Conservation (phyloP, 2,113 vertebrate genomes). For the Macroglossus sobrinus region DNA sequence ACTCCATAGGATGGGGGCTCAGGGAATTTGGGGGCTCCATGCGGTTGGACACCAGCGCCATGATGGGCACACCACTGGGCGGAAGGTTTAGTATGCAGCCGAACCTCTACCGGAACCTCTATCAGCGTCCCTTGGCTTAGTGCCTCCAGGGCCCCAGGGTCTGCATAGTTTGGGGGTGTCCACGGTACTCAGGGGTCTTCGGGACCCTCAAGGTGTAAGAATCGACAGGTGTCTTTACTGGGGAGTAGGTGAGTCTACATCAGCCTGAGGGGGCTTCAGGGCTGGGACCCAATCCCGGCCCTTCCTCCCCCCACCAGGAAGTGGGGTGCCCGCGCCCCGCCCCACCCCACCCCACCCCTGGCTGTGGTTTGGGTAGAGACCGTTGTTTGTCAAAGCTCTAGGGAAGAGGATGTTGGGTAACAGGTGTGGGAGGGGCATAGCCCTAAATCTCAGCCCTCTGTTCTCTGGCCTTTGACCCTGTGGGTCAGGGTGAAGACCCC, state of each 20-base stretch:
- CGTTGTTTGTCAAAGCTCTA: slow-evolving; percentile 70
- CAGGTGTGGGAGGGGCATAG: slow-evolving; percentile 43
- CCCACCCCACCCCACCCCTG: slow-evolving; percentile 30
- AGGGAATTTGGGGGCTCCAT: background rate
- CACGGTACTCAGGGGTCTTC: background rate
- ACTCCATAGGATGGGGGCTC: background rate
- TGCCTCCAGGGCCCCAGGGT: background rate
- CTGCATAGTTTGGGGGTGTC: background rate
- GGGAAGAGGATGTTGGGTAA: slow-evolving; percentile 73
- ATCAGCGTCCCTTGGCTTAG: rapidly evolving
- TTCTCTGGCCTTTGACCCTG: slow-evolving; percentile 28
- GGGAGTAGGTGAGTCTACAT: background rate
- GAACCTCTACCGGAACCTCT: background rate
- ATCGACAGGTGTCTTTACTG: background rate
- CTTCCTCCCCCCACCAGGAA: slow-evolving; percentile 49
- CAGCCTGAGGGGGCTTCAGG: too few relatives aligned
- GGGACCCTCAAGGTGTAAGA: background rate
- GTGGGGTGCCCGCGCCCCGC: slow-evolving; percentile 33
- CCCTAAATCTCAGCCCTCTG: slow-evolving; percentile 64
- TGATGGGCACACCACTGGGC: too few relatives aligned
- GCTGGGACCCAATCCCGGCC: background rate
- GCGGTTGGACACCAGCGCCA: rapidly evolving
- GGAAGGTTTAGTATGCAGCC: background rate
- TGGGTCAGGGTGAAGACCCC: background rate
- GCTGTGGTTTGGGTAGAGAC: slow-evolving; percentile 67